phyloP scores from a whole-genome alignment of 2,797 vertebrate species.

The Botia almorhae region DNA sequence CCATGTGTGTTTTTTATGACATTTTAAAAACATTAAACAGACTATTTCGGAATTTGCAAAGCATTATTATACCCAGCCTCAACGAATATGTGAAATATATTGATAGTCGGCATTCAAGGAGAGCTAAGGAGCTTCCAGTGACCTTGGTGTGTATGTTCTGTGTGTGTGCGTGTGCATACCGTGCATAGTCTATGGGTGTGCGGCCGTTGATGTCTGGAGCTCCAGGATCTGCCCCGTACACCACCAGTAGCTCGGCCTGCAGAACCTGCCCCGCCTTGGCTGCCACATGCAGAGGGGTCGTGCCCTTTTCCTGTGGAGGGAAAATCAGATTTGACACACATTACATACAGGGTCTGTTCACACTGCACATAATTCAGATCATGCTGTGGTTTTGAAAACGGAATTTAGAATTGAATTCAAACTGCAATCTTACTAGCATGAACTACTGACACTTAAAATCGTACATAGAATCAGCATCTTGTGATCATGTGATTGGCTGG shows the following conservation, averaged over 20 bases:
- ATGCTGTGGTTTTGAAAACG: not conserved
- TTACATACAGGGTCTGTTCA: not conserved
- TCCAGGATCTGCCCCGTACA: conserved; percentile 94
- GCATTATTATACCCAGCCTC: too few species aligned
- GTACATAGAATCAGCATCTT: too few species aligned
- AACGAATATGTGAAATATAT: too few species aligned
- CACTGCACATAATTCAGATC: not conserved
- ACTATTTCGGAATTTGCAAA: too few species aligned
- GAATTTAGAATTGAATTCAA: not conserved
- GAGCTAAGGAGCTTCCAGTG: not conserved
- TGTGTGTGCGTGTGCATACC: conserved; percentile 77
- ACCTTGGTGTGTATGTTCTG: not conserved
- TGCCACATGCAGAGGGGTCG: conserved; percentile 92
- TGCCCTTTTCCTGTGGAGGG: conserved; percentile 88
- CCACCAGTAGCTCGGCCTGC: conserved; percentile 94
- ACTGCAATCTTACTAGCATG: not conserved
- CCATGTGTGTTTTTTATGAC: too few species aligned
- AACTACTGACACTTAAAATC: not conserved
- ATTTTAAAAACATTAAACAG: too few species aligned
- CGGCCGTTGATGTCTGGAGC: conserved; percentile 93
- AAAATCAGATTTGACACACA: not conserved
- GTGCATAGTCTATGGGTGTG: conserved; percentile 95
- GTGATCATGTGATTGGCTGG: not conserved
- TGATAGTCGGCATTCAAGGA: not conserved
- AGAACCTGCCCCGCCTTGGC: conserved; percentile 94